These are phyloP conservation scores for Trachelus troglodyta DNA, from an alignment of 2,888 invertebrate genomes.

Conservation along the genomic window DNA sequence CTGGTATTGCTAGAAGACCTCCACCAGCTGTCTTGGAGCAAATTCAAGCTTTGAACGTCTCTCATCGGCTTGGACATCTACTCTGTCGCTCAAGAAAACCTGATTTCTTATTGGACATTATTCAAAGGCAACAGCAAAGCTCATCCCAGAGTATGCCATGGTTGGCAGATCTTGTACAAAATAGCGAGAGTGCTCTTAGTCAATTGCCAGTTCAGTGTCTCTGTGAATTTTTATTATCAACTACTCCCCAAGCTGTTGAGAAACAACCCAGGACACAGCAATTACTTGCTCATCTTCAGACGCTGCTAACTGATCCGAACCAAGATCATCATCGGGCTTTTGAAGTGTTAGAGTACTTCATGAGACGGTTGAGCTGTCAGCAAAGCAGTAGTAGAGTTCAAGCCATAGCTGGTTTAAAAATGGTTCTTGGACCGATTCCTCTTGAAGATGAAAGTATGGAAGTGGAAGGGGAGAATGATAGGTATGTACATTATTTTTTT, in stretches of 20 bases:
- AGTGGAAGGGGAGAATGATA: slow-evolving; percentile 58
- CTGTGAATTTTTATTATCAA: slow-evolving; percentile 90
- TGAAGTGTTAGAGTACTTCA: slow-evolving; percentile 91
- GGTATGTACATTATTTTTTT: slow-evolving; percentile 34
- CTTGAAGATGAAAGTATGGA: slow-evolving; percentile 66
- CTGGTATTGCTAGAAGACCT: slow-evolving; percentile 85
- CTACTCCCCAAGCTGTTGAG: slow-evolving; percentile 72
- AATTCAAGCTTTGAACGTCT: slow-evolving; percentile 80
- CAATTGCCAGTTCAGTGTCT: slow-evolving; percentile 97
- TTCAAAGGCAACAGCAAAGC: slow-evolving; percentile 83
- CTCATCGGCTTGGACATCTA: slow-evolving; percentile 86
- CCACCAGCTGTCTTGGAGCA: slow-evolving; percentile 83
- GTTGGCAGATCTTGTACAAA: slow-evolving; percentile 93
- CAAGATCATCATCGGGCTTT: slow-evolving; percentile 75
- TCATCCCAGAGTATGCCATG: slow-evolving; percentile 96
- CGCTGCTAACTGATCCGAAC: slow-evolving; percentile 69
- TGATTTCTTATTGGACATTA: slow-evolving; percentile 91
- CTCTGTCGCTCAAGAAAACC: slow-evolving; percentile 90
- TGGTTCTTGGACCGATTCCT: slow-evolving; percentile 72
- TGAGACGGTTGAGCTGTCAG: slow-evolving; percentile 84
- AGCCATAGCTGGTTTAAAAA: slow-evolving; percentile 80
- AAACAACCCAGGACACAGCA: slow-evolving; percentile 84
- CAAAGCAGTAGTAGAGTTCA: slow-evolving; percentile 82
- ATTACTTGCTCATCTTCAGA: slow-evolving; percentile 74
- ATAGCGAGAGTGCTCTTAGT: slow-evolving; percentile 87